Evolutionary conservation across 2,797 vertebrate species (phyloP), one percentile per base, ranked within the genome.

Genomic region (Phrynocephalus vlangalii): DNA sequence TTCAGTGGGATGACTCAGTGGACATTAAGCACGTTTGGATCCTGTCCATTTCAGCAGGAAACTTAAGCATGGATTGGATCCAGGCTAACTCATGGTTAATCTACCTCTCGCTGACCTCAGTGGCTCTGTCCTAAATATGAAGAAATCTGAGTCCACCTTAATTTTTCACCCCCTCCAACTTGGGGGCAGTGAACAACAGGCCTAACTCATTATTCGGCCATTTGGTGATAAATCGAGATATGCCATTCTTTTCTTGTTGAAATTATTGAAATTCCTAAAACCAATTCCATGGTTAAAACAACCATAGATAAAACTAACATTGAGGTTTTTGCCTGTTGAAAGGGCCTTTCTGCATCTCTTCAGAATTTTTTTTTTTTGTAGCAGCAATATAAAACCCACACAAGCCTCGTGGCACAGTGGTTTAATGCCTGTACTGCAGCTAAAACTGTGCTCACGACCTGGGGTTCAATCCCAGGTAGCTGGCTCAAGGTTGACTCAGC

Each of bases 91-190:
- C 44, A 30, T 82, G 68, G 28, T 9, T 56, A 48, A 68, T 68
- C 67, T 82, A 50, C 68, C 28, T 82, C 66, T 68, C 80, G 44
- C 44, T 82, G 67, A 68, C 66, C 67, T 44, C 33, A 82, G n/a
- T 72, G n/a, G 13, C 13, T 48, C 22, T 68, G 1, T 44, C 68
- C 66, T 82, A 70, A 44, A 38, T 82, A 48, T 82, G 80, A 70
- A 26, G 66, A 63, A 82, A 2, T 82, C 44, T 82, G 63, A 67
- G 67, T 68, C 24, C 52, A 50, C 26, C 38, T 56, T 70, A 82
- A 67, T 63, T 48, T 70, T 50, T 56, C 52, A 10, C 52, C 9
- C 52, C 52, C 52, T 10, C 10, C 52, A 56, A 13, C 52, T 56
- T 56, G 52, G 52, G 52, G 13, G 10, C 52, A 56, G 68, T 2